Evolutionary conservation across 2,797 vertebrate genomes (phyloP).

Genomic region (Ptychobarbus kaznakovi): DNA sequence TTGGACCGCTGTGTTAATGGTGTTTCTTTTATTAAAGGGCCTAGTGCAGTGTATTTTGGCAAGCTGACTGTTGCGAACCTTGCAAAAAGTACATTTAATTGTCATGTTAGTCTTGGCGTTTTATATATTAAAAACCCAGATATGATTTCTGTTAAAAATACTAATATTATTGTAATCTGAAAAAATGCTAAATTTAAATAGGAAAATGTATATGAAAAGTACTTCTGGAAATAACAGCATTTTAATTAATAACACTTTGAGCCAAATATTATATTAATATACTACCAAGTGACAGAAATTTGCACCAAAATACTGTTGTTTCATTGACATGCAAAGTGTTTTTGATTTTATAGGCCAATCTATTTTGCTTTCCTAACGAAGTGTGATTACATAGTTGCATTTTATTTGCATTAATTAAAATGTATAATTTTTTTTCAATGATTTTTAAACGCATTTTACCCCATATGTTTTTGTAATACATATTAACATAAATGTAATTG

Average conservation of each 20-base stretch:
- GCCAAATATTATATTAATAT: neutral
- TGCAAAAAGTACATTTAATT: neutral
- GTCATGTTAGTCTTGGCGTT: neutral
- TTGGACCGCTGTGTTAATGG: neutral
- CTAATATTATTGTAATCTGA: neutral
- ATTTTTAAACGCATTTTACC: neutral
- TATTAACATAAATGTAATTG: neutral
- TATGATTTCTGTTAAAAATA: conserved; percentile 8
- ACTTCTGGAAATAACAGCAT: neutral
- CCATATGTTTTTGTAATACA: neutral
- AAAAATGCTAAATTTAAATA: neutral
- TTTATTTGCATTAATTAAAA: neutral
- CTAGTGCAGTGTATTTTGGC: neutral
- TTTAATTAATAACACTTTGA: too few species aligned
- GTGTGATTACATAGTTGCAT: neutral
- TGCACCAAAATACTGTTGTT: neutral
- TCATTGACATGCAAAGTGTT: neutral
- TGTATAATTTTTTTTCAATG: neutral
- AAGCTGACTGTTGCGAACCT: neutral
- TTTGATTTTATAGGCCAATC: neutral
- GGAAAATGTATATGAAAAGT: neutral
- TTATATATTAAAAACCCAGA: neutral
- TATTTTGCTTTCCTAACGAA: neutral
- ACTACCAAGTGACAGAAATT: neutral
- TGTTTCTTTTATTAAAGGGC: neutral